phyloP scores from a whole-genome alignment of 2,113 vertebrate species.

The Clarias magur region DNA sequence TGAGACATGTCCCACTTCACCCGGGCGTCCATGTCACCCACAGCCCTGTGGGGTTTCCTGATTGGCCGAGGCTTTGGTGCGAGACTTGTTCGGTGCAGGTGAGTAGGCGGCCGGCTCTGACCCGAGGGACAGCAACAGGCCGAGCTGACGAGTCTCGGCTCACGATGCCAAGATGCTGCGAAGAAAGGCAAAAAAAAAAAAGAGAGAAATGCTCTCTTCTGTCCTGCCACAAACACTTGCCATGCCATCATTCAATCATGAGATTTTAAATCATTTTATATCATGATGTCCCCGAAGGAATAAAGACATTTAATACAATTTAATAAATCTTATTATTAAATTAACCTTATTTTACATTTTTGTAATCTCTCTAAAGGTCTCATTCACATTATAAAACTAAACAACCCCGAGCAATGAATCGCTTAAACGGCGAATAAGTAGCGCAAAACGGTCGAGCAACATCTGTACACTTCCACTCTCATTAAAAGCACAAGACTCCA shows the following conservation, averaged over 20 bases:
- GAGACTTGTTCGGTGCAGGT: slow-evolving; percentile 51
- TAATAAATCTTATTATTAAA: background rate
- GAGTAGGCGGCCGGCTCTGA: slow-evolving; percentile 52
- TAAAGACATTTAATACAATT: background rate
- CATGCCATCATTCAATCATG: background rate
- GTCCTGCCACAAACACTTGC: background rate
- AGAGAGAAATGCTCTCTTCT: background rate
- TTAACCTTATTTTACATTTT: background rate
- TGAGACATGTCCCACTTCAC: slow-evolving; percentile 48
- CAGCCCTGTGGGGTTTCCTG: slow-evolving; percentile 41
- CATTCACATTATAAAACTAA: background rate
- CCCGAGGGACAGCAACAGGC: slow-evolving; percentile 49
- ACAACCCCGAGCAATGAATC: background rate
- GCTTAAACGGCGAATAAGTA: background rate
- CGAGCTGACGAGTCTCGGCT: slow-evolving; percentile 24
- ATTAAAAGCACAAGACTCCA: background rate
- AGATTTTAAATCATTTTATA: background rate
- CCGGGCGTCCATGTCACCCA: slow-evolving; percentile 52
- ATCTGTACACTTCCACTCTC: background rate
- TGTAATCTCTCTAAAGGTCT: background rate
- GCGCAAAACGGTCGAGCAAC: background rate
- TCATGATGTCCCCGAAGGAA: background rate
- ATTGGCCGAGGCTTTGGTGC: slow-evolving; percentile 50
- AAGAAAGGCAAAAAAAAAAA: background rate
- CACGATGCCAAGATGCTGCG: slow-evolving; percentile 37